These are phyloP conservation scores for Antigone vipio DNA, from an alignment of 2,113 vertebrate species.

Conservation along the genomic window DNA sequence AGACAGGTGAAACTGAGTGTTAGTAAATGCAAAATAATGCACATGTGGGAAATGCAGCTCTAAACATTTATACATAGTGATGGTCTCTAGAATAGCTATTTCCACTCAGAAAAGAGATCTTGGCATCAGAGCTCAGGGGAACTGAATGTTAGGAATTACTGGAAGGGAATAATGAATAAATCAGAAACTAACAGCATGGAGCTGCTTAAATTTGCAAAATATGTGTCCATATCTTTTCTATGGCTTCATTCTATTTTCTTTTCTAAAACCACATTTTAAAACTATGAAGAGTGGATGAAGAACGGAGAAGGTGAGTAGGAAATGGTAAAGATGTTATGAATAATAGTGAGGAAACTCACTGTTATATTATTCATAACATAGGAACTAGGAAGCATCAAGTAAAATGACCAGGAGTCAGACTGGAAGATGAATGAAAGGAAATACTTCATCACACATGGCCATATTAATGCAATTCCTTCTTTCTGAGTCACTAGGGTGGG, in stretches of 20 bases:
- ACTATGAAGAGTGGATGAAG: not conserved
- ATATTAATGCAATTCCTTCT: constrained; percentile 19
- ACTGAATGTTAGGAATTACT: not conserved
- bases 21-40: constrained; percentile 14
- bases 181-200: not conserved
- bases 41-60: not conserved
- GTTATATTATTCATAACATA: not conserved
- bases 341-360: too few relatives aligned
- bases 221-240: not conserved
- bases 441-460: not conserved
- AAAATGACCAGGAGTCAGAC: not conserved
- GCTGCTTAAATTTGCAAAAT: not conserved
- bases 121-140: not conserved
- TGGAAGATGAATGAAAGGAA: constrained; percentile 48
- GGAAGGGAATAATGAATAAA: not conserved
- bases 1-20: not conserved
- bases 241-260: not conserved
- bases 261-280: not conserved
- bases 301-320: not conserved
- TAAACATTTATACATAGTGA: not conserved
- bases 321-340: not conserved
- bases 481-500: constrained; percentile 58
- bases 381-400: not conserved
- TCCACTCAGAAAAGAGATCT: constrained; percentile 30
- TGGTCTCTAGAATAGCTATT: not conserved